Evolutionary conservation across 2,113 vertebrate genomes (phyloP), one percentile per base, ranked within the genome.

Genomic region (Colossoma macropomum): DNA sequence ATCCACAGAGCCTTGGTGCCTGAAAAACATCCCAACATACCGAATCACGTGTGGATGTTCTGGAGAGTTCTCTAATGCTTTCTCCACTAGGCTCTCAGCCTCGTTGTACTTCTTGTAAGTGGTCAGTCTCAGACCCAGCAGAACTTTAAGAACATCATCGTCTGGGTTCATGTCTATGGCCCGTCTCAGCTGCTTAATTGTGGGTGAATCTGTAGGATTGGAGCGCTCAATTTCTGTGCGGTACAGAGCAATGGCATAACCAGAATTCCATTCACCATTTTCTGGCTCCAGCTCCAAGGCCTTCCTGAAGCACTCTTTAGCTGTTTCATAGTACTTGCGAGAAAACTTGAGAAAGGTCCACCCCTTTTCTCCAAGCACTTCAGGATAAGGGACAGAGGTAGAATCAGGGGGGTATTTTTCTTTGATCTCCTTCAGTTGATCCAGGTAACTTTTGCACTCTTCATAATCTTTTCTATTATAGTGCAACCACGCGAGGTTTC

Each of bases 401-500:
- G 78, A 83, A n/a, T 27, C 50, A 2, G 73, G 80, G 41, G 78
- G 73, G 56, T 48, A 25, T 81, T 78, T 79, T 1, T 69, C 85
- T 27, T 80, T 74, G 59, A 89, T 85, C 11, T 82, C 68, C 45
- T 85, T 81, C 32, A 90, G 48, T 50, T 88, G 87, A 28, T 66
- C 71, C 52, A 89, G 56, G 78, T 86, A 89, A 19, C 59, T 78
- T 41, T 77, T 54, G 48, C 77, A 82, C 11, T 87, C 76, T 16
- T 38, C 23, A 21, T 76, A 45, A 13, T 83, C 83, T 1, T 72
- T 80, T 28, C 65, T 68, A 45, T 89, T 70, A 80, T 86, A 90
- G 52, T 90, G 50, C 50, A 89, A 70, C 89, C 90, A 91, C 4
- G 88, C 86, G 68, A 85, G 85, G 66, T 86, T 88, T 72, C 83